These are phyloP conservation scores for Oreochromis grahami DNA, from an alignment of 2,797 vertebrate genomes.

Conservation along the genomic window DNA sequence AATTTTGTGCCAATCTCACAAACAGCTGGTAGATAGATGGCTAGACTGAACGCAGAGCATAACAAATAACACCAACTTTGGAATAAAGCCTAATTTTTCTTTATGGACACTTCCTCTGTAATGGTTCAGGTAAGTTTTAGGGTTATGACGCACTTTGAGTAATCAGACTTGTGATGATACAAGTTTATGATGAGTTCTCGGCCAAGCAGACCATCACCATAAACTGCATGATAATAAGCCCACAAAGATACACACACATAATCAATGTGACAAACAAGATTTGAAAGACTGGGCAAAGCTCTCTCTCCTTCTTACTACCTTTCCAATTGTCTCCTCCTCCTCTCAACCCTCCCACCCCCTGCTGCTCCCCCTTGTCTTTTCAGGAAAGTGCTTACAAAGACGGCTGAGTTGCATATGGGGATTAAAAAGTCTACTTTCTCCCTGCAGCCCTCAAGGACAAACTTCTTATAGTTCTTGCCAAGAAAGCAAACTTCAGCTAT, in stretches of 20 bases:
- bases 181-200: not conserved
- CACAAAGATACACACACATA: not conserved
- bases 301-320: not conserved
- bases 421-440: slow-evolving; percentile 61
- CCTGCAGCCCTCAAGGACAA: slow-evolving; percentile 57
- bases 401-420: slow-evolving; percentile 40
- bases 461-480: slow-evolving; percentile 50
- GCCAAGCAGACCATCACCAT: not conserved
- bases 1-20: not conserved
- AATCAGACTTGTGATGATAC: not conserved
- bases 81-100: not conserved
- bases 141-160: not conserved
- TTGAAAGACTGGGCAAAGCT: not conserved
- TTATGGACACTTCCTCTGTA: not conserved
- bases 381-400: slow-evolving; percentile 68
- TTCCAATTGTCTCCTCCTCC: not conserved
- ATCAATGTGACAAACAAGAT: slow-evolving; percentile 3
- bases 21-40: not conserved
- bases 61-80: not conserved
- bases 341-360: not conserved
- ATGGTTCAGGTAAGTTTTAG: not conserved
- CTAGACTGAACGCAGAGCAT: not conserved
- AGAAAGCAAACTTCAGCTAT: slow-evolving; percentile 45
- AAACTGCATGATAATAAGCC: not conserved
- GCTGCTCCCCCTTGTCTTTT: slow-evolving; percentile 33